Conservation (phyloP, 2,888 invertebrate species). For the Phania funesta region DNA sequence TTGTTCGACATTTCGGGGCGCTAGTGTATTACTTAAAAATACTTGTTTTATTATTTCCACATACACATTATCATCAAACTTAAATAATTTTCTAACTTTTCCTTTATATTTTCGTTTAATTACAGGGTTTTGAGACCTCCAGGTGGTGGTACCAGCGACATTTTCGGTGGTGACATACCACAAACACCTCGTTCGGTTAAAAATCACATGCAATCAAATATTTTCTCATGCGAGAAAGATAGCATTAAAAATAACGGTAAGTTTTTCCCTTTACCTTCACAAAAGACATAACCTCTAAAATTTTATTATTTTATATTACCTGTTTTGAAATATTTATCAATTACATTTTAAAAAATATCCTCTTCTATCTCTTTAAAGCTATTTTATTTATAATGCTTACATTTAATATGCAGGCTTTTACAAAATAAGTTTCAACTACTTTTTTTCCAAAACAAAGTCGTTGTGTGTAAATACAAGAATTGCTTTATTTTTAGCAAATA, state of each 20-base stretch:
- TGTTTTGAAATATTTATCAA: not conserved
- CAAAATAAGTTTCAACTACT: not conserved
- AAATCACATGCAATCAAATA: constrained; percentile 80
- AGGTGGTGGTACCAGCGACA: constrained; percentile 84
- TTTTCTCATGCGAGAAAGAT: constrained; percentile 80
- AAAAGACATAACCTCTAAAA: not conserved
- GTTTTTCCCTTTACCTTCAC: constrained; percentile 38
- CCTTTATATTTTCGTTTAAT: constrained; percentile 67
- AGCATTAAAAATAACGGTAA: constrained; percentile 79
- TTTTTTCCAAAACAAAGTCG: not conserved
- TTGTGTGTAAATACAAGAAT: constrained; percentile 48
- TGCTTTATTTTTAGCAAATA: constrained; percentile 49
- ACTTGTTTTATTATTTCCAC: not conserved
- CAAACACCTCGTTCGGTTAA: constrained; percentile 79
- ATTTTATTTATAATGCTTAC: constrained; percentile 40
- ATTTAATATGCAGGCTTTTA: constrained; percentile 16
- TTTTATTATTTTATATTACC: not conserved
- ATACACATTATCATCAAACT: constrained; percentile 31
- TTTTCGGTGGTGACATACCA: constrained; percentile 80
- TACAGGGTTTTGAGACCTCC: constrained; percentile 84
- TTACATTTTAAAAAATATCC: constrained; percentile 2
- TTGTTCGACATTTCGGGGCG: too few relatives aligned
- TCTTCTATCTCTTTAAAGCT: constrained; percentile 1
- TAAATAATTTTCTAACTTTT: constrained; percentile 43
- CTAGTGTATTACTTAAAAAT: too few relatives aligned